These are phyloP conservation scores for Bungarus multicinctus DNA, from an alignment of 2,113 vertebrate genomes.

Conservation along the genomic window DNA sequence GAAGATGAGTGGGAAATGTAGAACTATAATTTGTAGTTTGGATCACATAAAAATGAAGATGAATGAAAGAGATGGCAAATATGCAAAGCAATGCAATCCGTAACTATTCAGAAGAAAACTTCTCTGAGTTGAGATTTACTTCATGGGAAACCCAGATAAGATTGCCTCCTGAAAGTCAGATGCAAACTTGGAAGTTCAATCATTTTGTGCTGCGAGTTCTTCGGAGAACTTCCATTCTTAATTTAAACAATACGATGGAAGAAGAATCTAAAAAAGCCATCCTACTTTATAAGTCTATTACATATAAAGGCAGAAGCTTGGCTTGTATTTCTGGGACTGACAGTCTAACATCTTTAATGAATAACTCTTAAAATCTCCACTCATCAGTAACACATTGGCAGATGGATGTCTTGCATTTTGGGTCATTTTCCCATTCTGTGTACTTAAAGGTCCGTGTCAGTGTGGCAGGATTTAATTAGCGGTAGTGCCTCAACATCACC, in stretches of 20 bases:
- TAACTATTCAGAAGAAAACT: background rate
- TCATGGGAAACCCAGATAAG: background rate
- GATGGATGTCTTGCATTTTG: slow-evolving; percentile 35
- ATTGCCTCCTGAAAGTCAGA: background rate
- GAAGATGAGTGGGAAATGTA: background rate
- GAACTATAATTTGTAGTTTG: background rate
- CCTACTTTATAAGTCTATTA: background rate
- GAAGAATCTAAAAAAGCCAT: background rate
- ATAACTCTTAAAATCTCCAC: slow-evolving; percentile 23
- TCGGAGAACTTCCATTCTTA: background rate
- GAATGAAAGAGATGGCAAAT: background rate
- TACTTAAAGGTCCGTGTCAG: slow-evolving; percentile 33
- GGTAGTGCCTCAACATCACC: slow-evolving; percentile 45
- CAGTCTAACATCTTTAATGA: slow-evolving; percentile 11
- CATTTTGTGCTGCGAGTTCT: background rate
- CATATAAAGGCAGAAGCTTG: slow-evolving; percentile 12
- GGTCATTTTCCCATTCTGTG: slow-evolving; percentile 32
- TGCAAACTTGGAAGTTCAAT: background rate
- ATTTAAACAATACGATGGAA: background rate
- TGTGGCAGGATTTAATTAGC: slow-evolving; percentile 69
- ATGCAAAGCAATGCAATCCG: background rate
- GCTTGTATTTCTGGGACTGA: background rate
- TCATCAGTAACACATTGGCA: slow-evolving; percentile 27
- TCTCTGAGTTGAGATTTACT: background rate
- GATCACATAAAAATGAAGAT: background rate